Evolutionary conservation across 2,797 vertebrate species (phyloP).

Genomic region (Carduelis carduelis): DNA sequence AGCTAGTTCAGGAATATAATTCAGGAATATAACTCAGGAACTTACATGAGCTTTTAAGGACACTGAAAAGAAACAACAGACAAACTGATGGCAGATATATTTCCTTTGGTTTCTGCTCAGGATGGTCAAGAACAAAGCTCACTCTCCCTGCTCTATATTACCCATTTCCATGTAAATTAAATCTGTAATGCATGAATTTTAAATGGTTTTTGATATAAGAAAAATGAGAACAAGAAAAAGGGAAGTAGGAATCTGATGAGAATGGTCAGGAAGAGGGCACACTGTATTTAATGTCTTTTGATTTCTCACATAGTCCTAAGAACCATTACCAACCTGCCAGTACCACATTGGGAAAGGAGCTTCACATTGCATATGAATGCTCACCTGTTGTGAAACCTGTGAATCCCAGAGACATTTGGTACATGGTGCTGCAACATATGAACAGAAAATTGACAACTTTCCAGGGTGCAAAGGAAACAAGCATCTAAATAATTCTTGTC

Average conservation of each 20-base stretch:
- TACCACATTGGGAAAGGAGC: background rate
- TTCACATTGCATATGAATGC: too few relatives aligned
- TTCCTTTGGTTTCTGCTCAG: background rate
- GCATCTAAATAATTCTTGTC: background rate
- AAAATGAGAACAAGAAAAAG: background rate
- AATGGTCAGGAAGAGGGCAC: background rate
- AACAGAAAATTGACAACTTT: background rate
- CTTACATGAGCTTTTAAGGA: background rate
- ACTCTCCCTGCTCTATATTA: background rate
- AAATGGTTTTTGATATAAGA: background rate
- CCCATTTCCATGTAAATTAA: background rate
- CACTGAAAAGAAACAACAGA: background rate
- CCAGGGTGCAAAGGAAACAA: background rate
- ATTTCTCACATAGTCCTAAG: background rate
- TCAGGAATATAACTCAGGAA: background rate
- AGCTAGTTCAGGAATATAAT: background rate
- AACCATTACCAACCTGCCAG: background rate
- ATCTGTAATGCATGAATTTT: background rate
- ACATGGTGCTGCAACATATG: background rate
- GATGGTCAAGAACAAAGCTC: background rate
- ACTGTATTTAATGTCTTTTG: background rate
- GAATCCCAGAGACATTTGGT: background rate
- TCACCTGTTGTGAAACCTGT: background rate
- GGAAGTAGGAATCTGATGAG: background rate
- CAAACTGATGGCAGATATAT: background rate